These are phyloP conservation scores for Nymphicus hollandicus DNA, from an alignment of 2,113 vertebrate genomes.

Conservation along the genomic window DNA sequence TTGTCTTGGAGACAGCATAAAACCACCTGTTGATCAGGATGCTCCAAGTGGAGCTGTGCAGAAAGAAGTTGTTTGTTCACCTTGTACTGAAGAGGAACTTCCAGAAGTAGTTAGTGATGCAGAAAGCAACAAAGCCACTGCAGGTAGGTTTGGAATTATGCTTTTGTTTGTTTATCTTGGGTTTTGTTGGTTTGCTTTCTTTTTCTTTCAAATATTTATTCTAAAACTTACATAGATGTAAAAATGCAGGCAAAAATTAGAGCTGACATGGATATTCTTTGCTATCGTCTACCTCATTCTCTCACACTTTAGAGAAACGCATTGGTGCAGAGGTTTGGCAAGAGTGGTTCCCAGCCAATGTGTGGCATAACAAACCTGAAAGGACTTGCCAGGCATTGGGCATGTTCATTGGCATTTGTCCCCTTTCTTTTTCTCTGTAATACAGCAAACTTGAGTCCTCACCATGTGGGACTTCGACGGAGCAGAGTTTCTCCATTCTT, in stretches of 20 bases:
- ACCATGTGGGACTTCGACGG: neutral
- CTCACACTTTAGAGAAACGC: neutral
- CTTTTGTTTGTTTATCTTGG: neutral
- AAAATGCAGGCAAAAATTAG: neutral
- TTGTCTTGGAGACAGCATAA: neutral
- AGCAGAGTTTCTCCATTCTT: neutral
- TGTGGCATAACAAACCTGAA: neutral
- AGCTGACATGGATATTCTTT: neutral
- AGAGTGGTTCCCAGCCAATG: neutral
- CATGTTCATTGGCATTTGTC: neutral
- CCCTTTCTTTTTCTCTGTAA: neutral
- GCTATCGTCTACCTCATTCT: neutral
- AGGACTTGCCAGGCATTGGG: neutral
- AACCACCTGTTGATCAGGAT: neutral
- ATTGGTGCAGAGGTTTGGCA: neutral
- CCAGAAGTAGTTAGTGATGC: neutral
- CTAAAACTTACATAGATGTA: neutral
- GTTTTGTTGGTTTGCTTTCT: neutral
- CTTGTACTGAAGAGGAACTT: constrained; percentile 37
- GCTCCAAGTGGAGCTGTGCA: neutral
- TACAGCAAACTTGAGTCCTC: neutral
- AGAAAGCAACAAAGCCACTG: neutral
- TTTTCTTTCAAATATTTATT: neutral
- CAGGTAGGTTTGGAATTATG: constrained; percentile 48
- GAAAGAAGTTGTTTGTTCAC: constrained; percentile 4